These are phyloP conservation scores for Reticulitermes lucifugus DNA, from an alignment of 2,888 invertebrate genomes.

Conservation along the genomic window DNA sequence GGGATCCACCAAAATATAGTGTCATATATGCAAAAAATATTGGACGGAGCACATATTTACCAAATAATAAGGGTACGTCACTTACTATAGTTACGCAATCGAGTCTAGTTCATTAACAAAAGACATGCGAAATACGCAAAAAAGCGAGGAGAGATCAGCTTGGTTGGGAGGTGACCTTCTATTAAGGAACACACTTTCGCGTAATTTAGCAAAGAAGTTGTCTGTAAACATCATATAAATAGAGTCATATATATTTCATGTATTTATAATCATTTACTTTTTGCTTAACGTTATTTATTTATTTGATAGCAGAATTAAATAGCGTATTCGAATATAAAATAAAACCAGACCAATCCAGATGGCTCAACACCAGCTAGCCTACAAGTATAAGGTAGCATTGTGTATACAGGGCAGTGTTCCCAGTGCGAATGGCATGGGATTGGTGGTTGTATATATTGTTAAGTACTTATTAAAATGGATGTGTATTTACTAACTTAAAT, in stretches of 20 bases:
- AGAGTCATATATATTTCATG: not conserved
- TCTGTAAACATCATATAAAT: not conserved
- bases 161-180: slow-evolving; percentile 48
- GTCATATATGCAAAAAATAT: slow-evolving; percentile 1
- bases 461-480: not conserved
- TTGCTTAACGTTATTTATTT: not conserved
- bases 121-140: slow-evolving; percentile 26
- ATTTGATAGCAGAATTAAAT: not conserved
- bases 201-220: slow-evolving; percentile 6
- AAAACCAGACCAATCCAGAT: not conserved
- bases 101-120: not conserved
- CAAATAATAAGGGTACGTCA: not conserved
- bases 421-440: not conserved
- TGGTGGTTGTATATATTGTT: not conserved
- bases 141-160: slow-evolving; percentile 42
- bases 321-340: not conserved
- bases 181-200: slow-evolving; percentile 15
- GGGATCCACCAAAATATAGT: slow-evolving; percentile 41
- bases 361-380: slow-evolving; percentile 17
- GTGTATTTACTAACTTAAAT: not conserved
- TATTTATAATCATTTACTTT: not conserved
- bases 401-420: not conserved
- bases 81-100: slow-evolving; percentile 7
- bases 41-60: slow-evolving; percentile 27
- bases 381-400: slow-evolving; percentile 15